Evolutionary conservation across 2,797 vertebrate genomes (phyloP).

Genomic region (Gallinago stenura): DNA sequence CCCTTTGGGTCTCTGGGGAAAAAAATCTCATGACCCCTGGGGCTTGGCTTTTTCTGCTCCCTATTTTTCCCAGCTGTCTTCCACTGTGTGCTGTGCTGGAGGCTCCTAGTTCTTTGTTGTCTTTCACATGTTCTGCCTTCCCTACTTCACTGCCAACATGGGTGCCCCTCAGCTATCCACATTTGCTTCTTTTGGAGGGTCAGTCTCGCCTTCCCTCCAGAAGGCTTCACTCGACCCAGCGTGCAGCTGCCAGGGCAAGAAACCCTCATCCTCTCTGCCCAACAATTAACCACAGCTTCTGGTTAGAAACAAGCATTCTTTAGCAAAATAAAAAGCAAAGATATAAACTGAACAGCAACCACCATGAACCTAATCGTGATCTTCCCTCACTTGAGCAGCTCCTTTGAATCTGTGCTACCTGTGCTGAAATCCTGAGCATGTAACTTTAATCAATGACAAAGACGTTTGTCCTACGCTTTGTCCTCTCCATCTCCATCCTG

Average conservation of each 20-base stretch:
- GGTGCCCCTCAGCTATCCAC: not conserved
- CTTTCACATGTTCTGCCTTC: not conserved
- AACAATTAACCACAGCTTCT: not conserved
- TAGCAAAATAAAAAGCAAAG: not conserved
- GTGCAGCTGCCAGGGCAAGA: not conserved
- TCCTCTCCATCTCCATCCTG: not conserved
- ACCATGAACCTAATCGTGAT: not conserved
- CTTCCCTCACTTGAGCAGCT: not conserved
- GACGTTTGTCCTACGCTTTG: not conserved
- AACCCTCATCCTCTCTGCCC: not conserved
- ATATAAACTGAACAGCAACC: not conserved
- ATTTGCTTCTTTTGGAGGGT: not conserved
- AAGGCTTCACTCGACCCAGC: rapidly evolving
- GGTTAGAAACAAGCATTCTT: not conserved
- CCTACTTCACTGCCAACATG: not conserved
- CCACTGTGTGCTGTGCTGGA: not conserved
- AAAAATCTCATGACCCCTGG: not conserved
- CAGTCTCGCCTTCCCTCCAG: not conserved
- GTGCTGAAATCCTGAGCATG: not conserved
- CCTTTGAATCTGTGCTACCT: not conserved
- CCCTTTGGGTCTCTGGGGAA: not conserved
- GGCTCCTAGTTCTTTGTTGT: not conserved
- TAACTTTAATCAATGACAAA: not conserved
- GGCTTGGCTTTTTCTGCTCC: constrained; percentile 10
- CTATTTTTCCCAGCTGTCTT: not conserved